Evolutionary conservation across 2,113 vertebrate species (phyloP), one percentile per base, ranked within the genome.

Genomic region (Turdus rufiventris): DNA sequence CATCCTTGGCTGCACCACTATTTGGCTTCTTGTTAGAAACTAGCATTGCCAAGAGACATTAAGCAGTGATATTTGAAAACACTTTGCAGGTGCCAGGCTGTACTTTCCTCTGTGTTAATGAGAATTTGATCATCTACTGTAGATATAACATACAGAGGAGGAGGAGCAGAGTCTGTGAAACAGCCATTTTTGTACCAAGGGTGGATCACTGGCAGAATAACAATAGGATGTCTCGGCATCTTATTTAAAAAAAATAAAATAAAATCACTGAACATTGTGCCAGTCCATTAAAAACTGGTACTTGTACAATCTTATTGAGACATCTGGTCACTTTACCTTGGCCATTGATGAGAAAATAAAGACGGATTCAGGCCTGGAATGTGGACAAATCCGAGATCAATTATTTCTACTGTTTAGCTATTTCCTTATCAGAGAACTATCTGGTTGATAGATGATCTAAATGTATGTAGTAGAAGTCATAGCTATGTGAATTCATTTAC

Each of bases 41-140:
- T 88, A 92, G 63, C 88, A 71, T 25, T 89, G 95, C 95, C 94
- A 97, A 94, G 88, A 96, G 80, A 89, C 80, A 91, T 97, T 97
- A 97, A 96, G 57, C 95, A 96, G 96, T 87, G 87, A 90, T 87
- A 95, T 97, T 95, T 95, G 94, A 98, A 95, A 92, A 87, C 58
- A 43, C 53, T 95, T 88, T 96, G 83, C 94, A 96, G 95, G 80
- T 97, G 96, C 96, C 94, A 97, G 92, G 89, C 62, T 92, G 88
- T 89, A 91, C 65, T 96, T 38, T 97, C 33, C 82, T 87, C 92
- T 66, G 43, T 70, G 91, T 78, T 96, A 96, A 97, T 95, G 95
- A 93, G 83, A 84, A 90, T 97, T 97, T 97, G 93, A 97, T 97
- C 89, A 94, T 90, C 91, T 84, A 80, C 58, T 92, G 50, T 94